Conservation (phyloP, 2,113 vertebrate genomes). For the Rhodinocichla rosea region DNA sequence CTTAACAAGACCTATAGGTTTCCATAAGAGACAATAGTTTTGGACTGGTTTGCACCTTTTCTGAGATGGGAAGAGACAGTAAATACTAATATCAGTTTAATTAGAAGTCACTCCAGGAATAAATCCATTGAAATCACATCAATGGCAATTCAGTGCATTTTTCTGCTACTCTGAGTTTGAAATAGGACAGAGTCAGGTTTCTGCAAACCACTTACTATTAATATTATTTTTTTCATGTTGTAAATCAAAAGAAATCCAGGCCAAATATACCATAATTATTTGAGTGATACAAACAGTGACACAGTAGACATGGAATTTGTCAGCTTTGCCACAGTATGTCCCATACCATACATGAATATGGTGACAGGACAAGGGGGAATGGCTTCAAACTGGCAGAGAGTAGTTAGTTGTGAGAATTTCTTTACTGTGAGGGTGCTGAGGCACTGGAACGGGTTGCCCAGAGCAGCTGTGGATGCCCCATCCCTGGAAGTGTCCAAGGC, state of each 20-base stretch:
- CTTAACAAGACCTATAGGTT: neutral
- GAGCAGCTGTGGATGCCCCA: neutral
- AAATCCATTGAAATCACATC: neutral
- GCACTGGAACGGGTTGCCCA: fast-evolving
- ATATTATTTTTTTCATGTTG: neutral
- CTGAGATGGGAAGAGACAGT: neutral
- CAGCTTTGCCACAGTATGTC: neutral
- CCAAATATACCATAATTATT: neutral
- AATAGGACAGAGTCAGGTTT: neutral
- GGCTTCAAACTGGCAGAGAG: neutral
- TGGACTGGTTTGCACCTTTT: neutral
- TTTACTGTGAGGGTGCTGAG: neutral
- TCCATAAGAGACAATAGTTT: neutral
- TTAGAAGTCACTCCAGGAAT: neutral
- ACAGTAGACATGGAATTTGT: neutral
- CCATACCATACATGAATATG: neutral
- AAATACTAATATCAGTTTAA: neutral
- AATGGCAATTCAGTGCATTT: neutral
- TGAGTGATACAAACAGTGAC: neutral
- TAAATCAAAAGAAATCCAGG: neutral
- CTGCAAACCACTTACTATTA: neutral
- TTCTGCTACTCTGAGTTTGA: neutral
- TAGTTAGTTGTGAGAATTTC: neutral
- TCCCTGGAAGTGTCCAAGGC: neutral
- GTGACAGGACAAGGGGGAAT: neutral